A percentile compares a stretch with the other conserved stretches of the same genome.
These are phyloP conservation scores for Rousettus madagascariensis DNA, from an alignment of 2,797 vertebrate genomes.

Conservation along the genomic window DNA sequence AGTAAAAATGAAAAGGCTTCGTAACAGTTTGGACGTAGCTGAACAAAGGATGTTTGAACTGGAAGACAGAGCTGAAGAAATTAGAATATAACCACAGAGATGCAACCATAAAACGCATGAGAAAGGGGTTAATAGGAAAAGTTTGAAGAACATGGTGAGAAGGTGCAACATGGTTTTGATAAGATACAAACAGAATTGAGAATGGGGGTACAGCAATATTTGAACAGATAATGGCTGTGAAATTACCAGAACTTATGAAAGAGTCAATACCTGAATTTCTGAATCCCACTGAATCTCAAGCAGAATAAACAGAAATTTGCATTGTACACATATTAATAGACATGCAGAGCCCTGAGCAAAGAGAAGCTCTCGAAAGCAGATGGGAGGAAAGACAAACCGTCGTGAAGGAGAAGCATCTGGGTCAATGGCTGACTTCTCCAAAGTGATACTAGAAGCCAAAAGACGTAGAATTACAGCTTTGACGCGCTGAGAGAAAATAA, in stretches of 20 bases:
- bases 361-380: background rate
- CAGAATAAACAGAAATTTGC: background rate
- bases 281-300: background rate
- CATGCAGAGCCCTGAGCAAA: background rate
- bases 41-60: too few relatives aligned
- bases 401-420: too few relatives aligned
- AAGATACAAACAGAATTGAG: background rate
- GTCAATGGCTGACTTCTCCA: background rate
- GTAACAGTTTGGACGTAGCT: too few relatives aligned
- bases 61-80: background rate
- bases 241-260: background rate
- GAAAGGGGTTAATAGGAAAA: background rate
- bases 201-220: background rate
- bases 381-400: background rate
- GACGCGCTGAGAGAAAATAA: background rate
- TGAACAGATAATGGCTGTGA: too few relatives aligned
- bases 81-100: background rate
- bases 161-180: background rate
- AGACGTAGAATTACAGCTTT: background rate
- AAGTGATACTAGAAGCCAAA: background rate
- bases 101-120: rapidly evolving
- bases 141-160: background rate
- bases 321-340: too few relatives aligned
- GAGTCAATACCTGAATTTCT: background rate
- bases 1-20: too few relatives aligned